These are phyloP conservation scores for Anthophora plumipes DNA, from an alignment of 2,888 invertebrate species.

Conservation along the genomic window DNA sequence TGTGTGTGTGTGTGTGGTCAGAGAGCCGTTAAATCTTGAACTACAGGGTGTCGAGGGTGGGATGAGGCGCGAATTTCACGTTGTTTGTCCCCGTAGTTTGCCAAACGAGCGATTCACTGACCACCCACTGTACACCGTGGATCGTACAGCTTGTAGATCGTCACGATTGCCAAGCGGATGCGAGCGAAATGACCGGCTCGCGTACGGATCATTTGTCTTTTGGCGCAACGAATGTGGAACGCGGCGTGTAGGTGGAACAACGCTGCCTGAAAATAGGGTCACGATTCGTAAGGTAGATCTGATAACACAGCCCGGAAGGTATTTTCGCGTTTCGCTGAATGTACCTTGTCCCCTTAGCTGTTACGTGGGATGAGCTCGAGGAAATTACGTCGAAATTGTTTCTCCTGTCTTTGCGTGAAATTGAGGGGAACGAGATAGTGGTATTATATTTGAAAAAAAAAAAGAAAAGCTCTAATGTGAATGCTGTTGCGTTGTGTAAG, in stretches of 20 bases:
- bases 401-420: too few species aligned
- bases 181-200: constrained; percentile 74
- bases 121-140: constrained; percentile 80
- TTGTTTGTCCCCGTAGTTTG: constrained; percentile 68
- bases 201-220: constrained; percentile 76
- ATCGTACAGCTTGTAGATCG: constrained; percentile 80
- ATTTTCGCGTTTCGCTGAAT: constrained; percentile 33
- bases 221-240: constrained; percentile 65
- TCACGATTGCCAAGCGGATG: constrained; percentile 75
- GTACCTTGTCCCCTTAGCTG: not conserved
- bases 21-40: constrained; percentile 50
- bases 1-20: constrained; percentile 62
- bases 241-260: constrained; percentile 63
- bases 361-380: not conserved
- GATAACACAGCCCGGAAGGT: constrained; percentile 38
- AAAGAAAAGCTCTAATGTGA: too few species aligned
- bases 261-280: constrained; percentile 61
- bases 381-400: not conserved
- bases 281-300: constrained; percentile 42
- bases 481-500: too few species aligned
- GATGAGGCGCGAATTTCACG: constrained; percentile 62
- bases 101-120: constrained; percentile 72
- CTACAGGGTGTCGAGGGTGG: not conserved
- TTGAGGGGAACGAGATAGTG: not conserved
- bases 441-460: too few species aligned